Evolutionary conservation across 2,888 invertebrate genomes (phyloP).

Genomic region (Digitonthophagus gazella): DNA sequence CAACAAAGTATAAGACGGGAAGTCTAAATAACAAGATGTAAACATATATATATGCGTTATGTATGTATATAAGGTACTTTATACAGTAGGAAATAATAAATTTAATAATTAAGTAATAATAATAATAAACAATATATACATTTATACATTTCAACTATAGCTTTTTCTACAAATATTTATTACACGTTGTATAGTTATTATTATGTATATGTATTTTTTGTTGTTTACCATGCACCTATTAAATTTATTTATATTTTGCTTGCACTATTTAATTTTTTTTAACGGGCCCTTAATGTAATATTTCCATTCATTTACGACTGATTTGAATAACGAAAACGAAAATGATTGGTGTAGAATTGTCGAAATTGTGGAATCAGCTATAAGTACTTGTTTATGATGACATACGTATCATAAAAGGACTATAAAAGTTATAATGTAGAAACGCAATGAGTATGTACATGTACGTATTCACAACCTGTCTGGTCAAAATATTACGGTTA

Average conservation of each 20-base stretch:
- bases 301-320: background rate
- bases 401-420: background rate
- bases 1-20: background rate
- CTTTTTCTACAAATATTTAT: constrained; percentile 9
- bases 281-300: background rate
- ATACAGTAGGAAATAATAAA: constrained; percentile 5
- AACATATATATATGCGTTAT: constrained; percentile 5
- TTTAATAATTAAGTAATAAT: background rate
- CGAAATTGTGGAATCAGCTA: background rate
- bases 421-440: background rate
- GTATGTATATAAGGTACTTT: background rate
- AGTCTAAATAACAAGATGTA: background rate
- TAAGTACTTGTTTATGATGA: background rate
- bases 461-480: constrained; percentile 53
- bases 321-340: background rate
- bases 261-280: constrained; percentile 7
- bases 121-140: constrained; percentile 20
- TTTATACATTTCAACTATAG: constrained; percentile 19
- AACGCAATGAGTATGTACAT: constrained; percentile 28
- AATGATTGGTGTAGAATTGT: background rate
- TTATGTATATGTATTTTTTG: background rate
- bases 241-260: constrained; percentile 5
- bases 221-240: constrained; percentile 11
- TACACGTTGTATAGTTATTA: constrained; percentile 8
- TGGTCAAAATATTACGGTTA: constrained; percentile 82